Evolutionary conservation across 2,797 vertebrate genomes (phyloP).

Genomic region (Nannoperca obscura): DNA sequence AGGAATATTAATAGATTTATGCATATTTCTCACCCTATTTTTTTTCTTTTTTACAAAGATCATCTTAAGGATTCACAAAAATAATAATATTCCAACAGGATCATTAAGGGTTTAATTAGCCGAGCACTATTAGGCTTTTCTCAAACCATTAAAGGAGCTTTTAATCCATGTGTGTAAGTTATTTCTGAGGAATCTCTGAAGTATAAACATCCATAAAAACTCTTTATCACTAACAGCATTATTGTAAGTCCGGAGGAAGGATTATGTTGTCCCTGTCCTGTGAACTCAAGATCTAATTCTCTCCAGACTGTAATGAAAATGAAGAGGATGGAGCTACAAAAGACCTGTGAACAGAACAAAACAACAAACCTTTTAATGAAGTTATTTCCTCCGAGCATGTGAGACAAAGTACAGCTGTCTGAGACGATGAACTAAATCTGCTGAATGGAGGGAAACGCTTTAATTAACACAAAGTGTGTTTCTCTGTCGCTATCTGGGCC

Average conservation of each 20-base stretch:
- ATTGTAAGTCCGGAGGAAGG: neutral
- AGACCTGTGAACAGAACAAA: slow-evolving; percentile 2
- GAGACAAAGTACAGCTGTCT: slow-evolving; percentile 18
- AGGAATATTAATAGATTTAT: neutral
- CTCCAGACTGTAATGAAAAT: neutral
- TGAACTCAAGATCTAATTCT: slow-evolving; percentile 13
- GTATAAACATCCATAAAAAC: neutral
- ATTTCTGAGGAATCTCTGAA: neutral
- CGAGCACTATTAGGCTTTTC: neutral
- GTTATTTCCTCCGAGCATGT: slow-evolving; percentile 3
- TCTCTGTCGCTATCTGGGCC: slow-evolving; percentile 47
- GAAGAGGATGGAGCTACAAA: neutral
- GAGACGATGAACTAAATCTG: slow-evolving; percentile 15
- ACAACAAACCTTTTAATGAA: slow-evolving; percentile 1
- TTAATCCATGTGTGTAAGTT: neutral
- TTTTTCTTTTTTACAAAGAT: neutral
- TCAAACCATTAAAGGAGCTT: neutral
- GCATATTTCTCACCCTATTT: neutral
- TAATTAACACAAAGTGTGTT: slow-evolving; percentile 42
- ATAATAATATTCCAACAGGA: neutral
- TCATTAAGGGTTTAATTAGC: neutral
- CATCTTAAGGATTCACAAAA: neutral
- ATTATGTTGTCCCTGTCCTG: neutral
- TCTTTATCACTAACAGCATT: neutral
- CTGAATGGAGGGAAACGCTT: slow-evolving; percentile 51